Conservation (phyloP, 2,888 invertebrate genomes). For the Sarcophaga subvicina region DNA sequence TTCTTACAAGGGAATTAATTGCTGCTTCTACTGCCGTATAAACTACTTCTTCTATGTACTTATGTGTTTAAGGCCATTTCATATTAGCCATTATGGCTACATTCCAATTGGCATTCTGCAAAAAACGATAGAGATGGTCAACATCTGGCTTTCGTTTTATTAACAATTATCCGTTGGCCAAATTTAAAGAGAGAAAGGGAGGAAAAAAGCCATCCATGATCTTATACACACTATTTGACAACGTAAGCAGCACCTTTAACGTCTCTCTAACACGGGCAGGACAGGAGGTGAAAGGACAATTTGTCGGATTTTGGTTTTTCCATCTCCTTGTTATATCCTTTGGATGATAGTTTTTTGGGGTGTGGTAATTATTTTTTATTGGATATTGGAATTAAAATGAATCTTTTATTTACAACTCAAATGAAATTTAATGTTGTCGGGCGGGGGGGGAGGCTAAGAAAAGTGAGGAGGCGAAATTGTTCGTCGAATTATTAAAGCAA, state of each 20-base stretch:
- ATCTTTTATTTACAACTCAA: conserved; percentile 30
- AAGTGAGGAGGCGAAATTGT: no score
- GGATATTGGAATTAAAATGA: conserved; percentile 39
- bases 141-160: conserved; percentile 65
- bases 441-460: no score
- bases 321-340: background rate
- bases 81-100: background rate
- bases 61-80: background rate
- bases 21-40: conserved; percentile 71
- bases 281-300: conserved; percentile 30
- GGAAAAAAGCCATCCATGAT: conserved; percentile 20
- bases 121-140: background rate
- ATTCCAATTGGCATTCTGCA: conserved; percentile 51
- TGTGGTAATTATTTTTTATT: conserved; percentile 61
- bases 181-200: background rate
- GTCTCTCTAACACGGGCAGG: background rate
- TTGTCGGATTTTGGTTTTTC: background rate
- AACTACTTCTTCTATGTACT: conserved; percentile 20
- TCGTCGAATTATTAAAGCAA: no score
- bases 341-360: conserved; percentile 54
- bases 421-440: conserved; percentile 6
- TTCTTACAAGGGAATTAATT: conserved; percentile 80
- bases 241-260: conserved; percentile 80
- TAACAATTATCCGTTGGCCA: conserved; percentile 67
- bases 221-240: conserved; percentile 79